Evolutionary conservation across 53 echinoderm and acorn worm species (phyloP), one percentile per base, ranked within the genome.

Genomic region (Paelopatides confundens): DNA sequence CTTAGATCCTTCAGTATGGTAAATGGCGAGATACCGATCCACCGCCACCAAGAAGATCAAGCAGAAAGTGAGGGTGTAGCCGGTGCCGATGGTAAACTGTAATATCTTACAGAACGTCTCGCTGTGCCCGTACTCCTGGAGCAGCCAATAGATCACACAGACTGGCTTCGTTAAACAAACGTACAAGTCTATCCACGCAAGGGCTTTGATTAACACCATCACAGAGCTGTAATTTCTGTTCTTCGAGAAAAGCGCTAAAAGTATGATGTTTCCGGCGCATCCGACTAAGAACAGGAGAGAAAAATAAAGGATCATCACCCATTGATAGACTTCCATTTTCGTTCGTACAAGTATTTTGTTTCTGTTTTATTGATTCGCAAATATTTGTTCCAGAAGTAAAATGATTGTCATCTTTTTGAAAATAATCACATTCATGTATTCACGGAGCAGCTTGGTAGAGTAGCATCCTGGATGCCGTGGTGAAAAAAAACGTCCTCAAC

Each of bases 21-120:
- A 79, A 11, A 79, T 79, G 79, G 79, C 79, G 18, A 79, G 79
- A 31, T 79, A 79, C 49, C 79, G 79, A 32, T 79, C 79, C 7
- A 79, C 14, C 3, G 79, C 79, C 79, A 79, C 79, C 14, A 50
- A 31, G 31, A 79, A 79, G 28, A 79, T 30, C 79, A 79, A 30
- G 32, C 79, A 79, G 33, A 79, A 79, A 0, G 79, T 79, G 27
- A 79, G 79, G 31, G 58, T 34, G 52, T 79, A 79, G 14, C 79
- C 79, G 10, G 79, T 79, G 8, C 79, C 79, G 11, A 79, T 21
- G 21, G 79, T 79, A 33, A 79, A 79, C 50, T 79, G 79, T 11
- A 79, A 79, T 26, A 79, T 33, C 33, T 50, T 53, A 14, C 79
- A 79, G 33, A 79, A 79, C 18, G 3, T 33, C 6, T 14, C 31